Conservation (phyloP, 2,797 vertebrate species). For the Lagorchestes hirsutus region DNA sequence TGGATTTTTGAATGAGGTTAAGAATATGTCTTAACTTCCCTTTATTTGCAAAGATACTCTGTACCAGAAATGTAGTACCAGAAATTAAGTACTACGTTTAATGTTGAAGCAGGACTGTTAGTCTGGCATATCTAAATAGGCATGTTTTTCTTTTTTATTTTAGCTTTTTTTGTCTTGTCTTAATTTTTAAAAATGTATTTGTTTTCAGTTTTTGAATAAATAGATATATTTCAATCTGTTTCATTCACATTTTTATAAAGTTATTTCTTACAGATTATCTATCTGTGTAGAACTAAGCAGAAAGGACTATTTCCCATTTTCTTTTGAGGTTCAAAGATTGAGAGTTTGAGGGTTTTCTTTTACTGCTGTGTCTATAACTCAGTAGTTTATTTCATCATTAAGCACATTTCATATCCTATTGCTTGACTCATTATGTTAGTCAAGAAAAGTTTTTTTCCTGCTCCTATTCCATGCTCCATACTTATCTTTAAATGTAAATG, state of each 20-base stretch:
- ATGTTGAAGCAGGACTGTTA: background rate
- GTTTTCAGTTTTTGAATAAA: background rate
- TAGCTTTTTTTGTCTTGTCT: too few relatives aligned
- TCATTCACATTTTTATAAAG: conserved; percentile 32
- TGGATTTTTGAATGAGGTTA: conserved; percentile 75
- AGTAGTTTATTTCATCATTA: conserved; percentile 45
- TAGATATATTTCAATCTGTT: conserved; percentile 57
- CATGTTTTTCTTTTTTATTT: background rate
- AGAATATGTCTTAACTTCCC: conserved; percentile 62
- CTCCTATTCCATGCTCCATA: background rate
- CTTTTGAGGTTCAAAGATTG: background rate
- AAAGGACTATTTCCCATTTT: background rate
- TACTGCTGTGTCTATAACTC: background rate
- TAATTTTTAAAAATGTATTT: too few relatives aligned
- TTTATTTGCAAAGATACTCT: conserved; percentile 62
- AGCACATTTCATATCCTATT: conserved; percentile 34
- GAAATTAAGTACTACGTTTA: conserved; percentile 43
- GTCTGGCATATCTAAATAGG: background rate
- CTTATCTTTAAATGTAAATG: background rate
- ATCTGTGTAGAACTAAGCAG: background rate
- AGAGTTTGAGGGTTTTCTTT: background rate
- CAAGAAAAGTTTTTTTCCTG: background rate
- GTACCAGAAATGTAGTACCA: background rate
- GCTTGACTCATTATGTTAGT: conserved; percentile 56
- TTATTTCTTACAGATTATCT: conserved; percentile 45